Evolutionary conservation across 2,888 invertebrate genomes (phyloP).

Genomic region (Mesodorylaimus sp.): DNA sequence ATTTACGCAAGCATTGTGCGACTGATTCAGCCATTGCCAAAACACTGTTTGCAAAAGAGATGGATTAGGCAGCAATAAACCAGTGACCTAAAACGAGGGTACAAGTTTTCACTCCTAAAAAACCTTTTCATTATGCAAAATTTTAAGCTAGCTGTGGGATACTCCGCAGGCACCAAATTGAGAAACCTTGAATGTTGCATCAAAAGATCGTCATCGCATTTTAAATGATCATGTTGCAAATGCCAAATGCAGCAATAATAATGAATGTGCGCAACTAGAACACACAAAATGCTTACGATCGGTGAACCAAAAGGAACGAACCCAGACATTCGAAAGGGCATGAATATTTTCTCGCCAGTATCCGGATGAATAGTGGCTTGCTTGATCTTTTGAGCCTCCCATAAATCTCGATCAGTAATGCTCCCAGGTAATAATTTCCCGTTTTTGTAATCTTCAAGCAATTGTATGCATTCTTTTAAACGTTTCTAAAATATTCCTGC

Average conservation of each 20-base stretch:
- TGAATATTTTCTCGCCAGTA: constrained; percentile 36
- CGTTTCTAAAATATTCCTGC: constrained; percentile 22
- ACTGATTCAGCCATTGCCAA: constrained; percentile 41
- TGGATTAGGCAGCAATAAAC: constrained; percentile 36
- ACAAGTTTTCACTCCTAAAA: too few species aligned
- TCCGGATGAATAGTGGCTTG: constrained; percentile 36
- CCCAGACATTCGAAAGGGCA: constrained; percentile 39
- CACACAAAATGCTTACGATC: constrained; percentile 27
- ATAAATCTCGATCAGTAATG: constrained; percentile 31
- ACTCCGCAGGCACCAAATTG: too few species aligned
- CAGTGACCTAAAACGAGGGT: constrained; percentile 30
- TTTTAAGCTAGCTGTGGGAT: too few species aligned
- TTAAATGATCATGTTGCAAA: too few species aligned
- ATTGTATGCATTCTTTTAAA: constrained; percentile 27
- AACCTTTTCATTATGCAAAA: too few species aligned
- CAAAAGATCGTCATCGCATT: too few species aligned
- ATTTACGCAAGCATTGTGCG: constrained; percentile 39
- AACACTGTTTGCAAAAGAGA: constrained; percentile 33
- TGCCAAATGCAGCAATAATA: too few species aligned
- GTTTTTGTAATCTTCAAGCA: constrained; percentile 31
- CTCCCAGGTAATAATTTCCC: constrained; percentile 20
- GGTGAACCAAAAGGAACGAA: constrained; percentile 38
- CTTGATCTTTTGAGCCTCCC: constrained; percentile 38
- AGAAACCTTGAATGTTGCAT: too few species aligned
- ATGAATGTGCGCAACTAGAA: background rate